Evolutionary conservation across 2,888 invertebrate species (phyloP).

Genomic region (Thymelicus acteon): DNA sequence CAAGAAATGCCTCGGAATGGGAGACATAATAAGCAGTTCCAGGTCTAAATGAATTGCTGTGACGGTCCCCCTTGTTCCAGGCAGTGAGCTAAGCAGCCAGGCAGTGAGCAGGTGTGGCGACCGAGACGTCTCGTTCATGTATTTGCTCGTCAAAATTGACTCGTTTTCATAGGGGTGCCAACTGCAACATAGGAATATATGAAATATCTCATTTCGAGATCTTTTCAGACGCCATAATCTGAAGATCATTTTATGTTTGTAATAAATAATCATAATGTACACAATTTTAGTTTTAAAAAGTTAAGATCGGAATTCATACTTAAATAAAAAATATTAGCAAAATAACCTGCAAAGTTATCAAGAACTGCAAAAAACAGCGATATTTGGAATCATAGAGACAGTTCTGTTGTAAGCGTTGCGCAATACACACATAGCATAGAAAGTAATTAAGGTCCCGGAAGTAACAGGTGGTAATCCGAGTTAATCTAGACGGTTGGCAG

Average conservation of each 20-base stretch:
- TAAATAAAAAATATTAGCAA: too few species aligned
- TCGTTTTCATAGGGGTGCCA: conserved; percentile 41
- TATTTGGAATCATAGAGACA: not conserved
- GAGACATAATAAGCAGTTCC: conserved; percentile 2
- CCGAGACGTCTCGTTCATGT: conserved; percentile 57
- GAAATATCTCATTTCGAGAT: not conserved
- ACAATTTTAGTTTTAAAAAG: too few species aligned
- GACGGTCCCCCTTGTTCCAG: conserved; percentile 19
- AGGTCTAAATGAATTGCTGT: not conserved
- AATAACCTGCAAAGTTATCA: too few species aligned
- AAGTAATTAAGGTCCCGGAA: not conserved
- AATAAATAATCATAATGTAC: too few species aligned
- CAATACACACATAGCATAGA: not conserved
- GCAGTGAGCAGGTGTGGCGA: conserved; percentile 24
- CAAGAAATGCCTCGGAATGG: not conserved
- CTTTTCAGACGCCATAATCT: too few species aligned
- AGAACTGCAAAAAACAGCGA: too few species aligned
- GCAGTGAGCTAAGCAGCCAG: conserved; percentile 15
- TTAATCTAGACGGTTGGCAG: not conserved
- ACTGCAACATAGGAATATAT: not conserved
- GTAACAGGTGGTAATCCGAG: too few species aligned
- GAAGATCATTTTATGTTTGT: too few species aligned
- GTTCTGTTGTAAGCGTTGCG: too few species aligned
- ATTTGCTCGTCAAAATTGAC: conserved; percentile 64
- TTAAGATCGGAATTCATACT: too few species aligned